These are phyloP conservation scores for Plotosus lineatus DNA, from an alignment of 2,113 vertebrate genomes.

Conservation along the genomic window DNA sequence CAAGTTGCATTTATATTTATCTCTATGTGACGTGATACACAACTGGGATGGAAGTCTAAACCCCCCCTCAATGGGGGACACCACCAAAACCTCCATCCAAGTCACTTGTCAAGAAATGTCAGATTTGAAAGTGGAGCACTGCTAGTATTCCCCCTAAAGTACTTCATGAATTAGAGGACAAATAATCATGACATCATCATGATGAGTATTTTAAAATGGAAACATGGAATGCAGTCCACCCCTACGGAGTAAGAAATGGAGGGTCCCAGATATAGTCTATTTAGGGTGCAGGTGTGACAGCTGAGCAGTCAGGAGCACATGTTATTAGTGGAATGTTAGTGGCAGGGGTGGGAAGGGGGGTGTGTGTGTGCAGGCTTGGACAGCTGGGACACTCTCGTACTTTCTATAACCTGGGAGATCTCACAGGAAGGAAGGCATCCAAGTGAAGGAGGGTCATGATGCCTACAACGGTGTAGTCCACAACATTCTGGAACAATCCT, in stretches of 20 bases:
- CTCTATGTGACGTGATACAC: slow-evolving; percentile 59
- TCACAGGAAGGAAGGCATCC: slow-evolving; percentile 22
- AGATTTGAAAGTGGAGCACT: neutral
- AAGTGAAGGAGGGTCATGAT: slow-evolving; percentile 16
- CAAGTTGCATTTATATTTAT: slow-evolving; percentile 65
- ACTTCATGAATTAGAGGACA: neutral
- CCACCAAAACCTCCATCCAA: slow-evolving; percentile 16
- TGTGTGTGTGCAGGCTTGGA: slow-evolving; percentile 38
- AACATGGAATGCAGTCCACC: neutral
- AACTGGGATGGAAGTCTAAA: slow-evolving; percentile 42
- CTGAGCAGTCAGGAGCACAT: slow-evolving; percentile 75
- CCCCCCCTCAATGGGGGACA: slow-evolving; percentile 21
- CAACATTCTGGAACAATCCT: slow-evolving; percentile 20
- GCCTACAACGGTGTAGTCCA: neutral
- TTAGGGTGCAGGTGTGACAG: slow-evolving; percentile 72
- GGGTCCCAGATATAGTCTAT: slow-evolving; percentile 70
- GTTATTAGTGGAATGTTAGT: slow-evolving; percentile 56
- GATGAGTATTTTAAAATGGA: neutral
- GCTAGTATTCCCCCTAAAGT: neutral
- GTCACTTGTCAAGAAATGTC: neutral
- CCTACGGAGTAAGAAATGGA: slow-evolving; percentile 45
- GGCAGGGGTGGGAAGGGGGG: slow-evolving; percentile 44
- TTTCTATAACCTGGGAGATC: slow-evolving; percentile 71
- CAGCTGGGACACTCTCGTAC: slow-evolving; percentile 70
- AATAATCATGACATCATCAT: neutral